Evolutionary conservation across 53 echinoderm and acorn worm genomes (phyloP).

Genomic region (Antedon mediterranea): DNA sequence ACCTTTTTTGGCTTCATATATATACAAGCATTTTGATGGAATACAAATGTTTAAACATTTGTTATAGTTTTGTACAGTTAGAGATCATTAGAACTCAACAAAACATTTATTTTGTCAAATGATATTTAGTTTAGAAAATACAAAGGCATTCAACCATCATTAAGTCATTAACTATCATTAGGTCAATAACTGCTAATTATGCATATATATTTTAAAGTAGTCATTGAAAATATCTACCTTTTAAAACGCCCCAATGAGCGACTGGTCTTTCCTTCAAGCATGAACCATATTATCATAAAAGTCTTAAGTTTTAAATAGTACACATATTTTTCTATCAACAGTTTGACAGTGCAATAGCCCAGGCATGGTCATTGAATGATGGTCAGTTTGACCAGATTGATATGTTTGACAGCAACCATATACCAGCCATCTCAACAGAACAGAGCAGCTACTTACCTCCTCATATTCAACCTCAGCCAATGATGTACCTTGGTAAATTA

Average conservation of each 20-base stretch:
- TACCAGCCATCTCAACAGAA: constrained; percentile 3
- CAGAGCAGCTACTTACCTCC: background rate
- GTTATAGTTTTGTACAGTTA: no score
- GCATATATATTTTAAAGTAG: background rate
- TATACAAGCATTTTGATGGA: no score
- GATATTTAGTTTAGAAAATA: no score
- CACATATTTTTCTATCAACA: constrained; percentile 5
- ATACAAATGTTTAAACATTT: no score
- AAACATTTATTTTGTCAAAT: no score
- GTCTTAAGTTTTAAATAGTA: background rate
- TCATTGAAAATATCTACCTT: background rate
- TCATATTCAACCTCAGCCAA: constrained; percentile 14
- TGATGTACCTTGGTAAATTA: constrained; percentile 57
- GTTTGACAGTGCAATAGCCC: constrained; percentile 59
- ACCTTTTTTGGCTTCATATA: no score
- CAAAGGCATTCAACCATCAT: no score
- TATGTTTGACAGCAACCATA: constrained; percentile 29
- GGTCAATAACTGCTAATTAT: no score
- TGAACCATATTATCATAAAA: no score
- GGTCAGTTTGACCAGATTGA: constrained; percentile 56
- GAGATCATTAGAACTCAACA: no score
- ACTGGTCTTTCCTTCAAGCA: constrained; percentile 5
- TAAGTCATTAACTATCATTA: no score
- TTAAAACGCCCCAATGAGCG: constrained; percentile 3
- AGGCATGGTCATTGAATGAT: constrained; percentile 63